Percentiles rank a stretch among this genome's conserved stretches.
These are phyloP conservation scores for Nannoperca australis DNA, from an alignment of 2,797 vertebrate genomes.

Conservation along the genomic window DNA sequence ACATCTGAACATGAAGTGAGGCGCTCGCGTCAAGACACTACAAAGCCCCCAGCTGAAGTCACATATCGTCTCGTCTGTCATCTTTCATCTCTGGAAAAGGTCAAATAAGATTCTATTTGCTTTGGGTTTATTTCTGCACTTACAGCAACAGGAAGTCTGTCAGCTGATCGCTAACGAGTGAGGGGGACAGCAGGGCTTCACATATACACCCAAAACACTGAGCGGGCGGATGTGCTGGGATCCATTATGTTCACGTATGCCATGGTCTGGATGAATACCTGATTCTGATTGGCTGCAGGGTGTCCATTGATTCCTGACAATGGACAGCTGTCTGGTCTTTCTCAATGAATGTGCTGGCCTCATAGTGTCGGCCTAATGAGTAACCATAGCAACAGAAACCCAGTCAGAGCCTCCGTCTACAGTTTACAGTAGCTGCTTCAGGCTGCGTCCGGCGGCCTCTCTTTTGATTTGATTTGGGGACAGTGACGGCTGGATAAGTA, in stretches of 20 bases:
- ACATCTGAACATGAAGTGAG: conserved; percentile 33
- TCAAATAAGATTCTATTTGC: conserved; percentile 26
- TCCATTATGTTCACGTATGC: background rate
- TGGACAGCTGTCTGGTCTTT: no score
- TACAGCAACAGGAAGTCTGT: conserved; percentile 8
- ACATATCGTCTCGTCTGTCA: conserved; percentile 17
- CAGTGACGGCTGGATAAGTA: no score
- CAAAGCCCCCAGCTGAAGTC: conserved; percentile 36
- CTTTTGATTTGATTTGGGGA: no score
- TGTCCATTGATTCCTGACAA: no score
- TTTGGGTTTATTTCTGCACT: conserved; percentile 23
- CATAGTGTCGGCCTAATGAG: no score
- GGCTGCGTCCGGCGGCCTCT: no score
- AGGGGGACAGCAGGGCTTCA: background rate
- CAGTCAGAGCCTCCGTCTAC: no score
- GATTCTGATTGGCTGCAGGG: no score
- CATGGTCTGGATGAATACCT: no score
- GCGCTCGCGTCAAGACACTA: conserved; percentile 20
- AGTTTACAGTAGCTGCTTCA: no score
- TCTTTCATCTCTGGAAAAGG: conserved; percentile 29
- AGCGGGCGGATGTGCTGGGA: background rate
- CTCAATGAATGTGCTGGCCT: no score
- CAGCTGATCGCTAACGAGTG: background rate
- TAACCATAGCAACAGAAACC: no score
- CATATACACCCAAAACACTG: background rate